Conservation (phyloP, 2,888 invertebrate species). For the Aphodius sticticus region DNA sequence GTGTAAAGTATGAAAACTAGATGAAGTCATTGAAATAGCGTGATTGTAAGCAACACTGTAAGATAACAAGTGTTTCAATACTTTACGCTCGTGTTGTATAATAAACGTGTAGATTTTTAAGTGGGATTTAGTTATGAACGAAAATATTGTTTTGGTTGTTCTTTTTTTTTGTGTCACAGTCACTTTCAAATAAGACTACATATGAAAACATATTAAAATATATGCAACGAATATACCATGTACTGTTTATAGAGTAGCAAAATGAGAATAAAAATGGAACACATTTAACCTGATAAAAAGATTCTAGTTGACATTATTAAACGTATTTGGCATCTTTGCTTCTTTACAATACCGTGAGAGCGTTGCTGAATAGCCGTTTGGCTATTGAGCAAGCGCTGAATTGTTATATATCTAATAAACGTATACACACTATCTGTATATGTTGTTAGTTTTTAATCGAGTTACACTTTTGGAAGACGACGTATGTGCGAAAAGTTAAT, state of each 20-base stretch:
- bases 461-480: background rate
- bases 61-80: constrained; percentile 19
- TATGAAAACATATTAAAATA: constrained; percentile 34
- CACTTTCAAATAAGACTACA: background rate
- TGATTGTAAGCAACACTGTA: background rate
- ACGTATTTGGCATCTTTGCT: constrained; percentile 22
- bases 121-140: background rate
- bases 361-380: constrained; percentile 7
- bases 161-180: constrained; percentile 25
- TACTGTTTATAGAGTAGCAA: constrained; percentile 40
- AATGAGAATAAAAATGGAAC: constrained; percentile 40
- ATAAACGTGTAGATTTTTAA: background rate
- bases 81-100: constrained; percentile 34
- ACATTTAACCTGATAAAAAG: constrained; percentile 23
- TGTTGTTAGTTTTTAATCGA: background rate
- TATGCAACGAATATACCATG: constrained; percentile 45
- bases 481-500: background rate
- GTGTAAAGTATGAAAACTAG: no score
- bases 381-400: background rate
- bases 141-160: constrained; percentile 6
- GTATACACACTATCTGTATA: background rate
- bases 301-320: constrained; percentile 35
- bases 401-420: background rate
- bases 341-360: constrained; percentile 16
- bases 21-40: no score